phyloP scores from a whole-genome alignment of 2,797 vertebrate genomes.

The Threskiornis aethiopicus region DNA sequence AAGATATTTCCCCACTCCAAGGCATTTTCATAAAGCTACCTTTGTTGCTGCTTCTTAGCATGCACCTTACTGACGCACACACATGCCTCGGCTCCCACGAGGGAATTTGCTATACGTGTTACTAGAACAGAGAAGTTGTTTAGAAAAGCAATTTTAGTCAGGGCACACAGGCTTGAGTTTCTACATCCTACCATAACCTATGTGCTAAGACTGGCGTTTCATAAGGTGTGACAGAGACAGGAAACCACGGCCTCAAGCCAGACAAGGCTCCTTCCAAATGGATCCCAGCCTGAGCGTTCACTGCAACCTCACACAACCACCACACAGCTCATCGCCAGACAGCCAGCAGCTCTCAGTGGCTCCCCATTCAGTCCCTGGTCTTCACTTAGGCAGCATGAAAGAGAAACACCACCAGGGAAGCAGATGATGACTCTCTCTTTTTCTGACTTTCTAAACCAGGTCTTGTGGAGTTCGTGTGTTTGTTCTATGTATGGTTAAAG shows the following conservation, averaged over 20 bases:
- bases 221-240: background rate
- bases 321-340: fast-evolving
- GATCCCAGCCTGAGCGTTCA: background rate
- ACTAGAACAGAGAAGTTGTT: background rate
- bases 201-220: background rate
- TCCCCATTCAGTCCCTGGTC: background rate
- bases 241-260: background rate
- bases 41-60: slow-evolving; percentile 18
- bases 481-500: background rate
- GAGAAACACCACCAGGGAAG: background rate
- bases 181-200: background rate
- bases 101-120: background rate
- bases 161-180: background rate
- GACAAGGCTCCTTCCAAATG: background rate
- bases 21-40: slow-evolving; percentile 10
- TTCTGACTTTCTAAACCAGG: background rate
- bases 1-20: background rate
- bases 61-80: background rate
- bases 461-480: background rate
- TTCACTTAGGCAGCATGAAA: background rate
- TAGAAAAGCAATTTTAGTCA: slow-evolving; percentile 16
- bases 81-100: background rate
- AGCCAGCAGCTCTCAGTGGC: background rate
- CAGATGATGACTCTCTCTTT: background rate
- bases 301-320: background rate